phyloP scores from a whole-genome alignment of 2,888 invertebrate species.

The Lochmaea capreae region DNA sequence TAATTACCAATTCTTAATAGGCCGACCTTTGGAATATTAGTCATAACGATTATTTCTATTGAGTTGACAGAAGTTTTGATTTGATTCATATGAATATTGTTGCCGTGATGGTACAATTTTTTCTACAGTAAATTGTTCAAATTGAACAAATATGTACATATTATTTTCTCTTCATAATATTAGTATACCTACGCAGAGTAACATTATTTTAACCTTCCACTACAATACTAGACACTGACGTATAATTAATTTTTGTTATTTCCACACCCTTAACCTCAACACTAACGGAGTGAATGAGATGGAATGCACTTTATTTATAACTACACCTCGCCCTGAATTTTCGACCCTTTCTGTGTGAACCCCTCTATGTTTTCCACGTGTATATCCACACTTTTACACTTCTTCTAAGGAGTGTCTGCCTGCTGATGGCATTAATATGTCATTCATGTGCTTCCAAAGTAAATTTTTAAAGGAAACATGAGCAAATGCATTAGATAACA shows the following conservation, averaged over 20 bases:
- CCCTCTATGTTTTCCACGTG: slow-evolving; percentile 33
- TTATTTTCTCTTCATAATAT: too few relatives aligned
- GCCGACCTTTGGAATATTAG: too few relatives aligned
- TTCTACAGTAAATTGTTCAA: too few relatives aligned
- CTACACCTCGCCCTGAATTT: slow-evolving; percentile 39
- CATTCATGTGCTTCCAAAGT: neutral
- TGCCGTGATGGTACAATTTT: too few relatives aligned
- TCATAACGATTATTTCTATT: too few relatives aligned
- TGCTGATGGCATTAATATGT: slow-evolving; percentile 21
- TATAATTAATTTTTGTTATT: slow-evolving; percentile 25
- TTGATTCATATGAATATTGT: too few relatives aligned
- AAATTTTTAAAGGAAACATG: neutral
- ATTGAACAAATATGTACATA: too few relatives aligned
- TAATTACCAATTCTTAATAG: too few relatives aligned
- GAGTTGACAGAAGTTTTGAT: too few relatives aligned
- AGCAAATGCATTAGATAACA: neutral
- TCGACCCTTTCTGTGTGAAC: slow-evolving; percentile 23
- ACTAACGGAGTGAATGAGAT: slow-evolving; percentile 15
- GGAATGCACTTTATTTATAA: slow-evolving; percentile 40
- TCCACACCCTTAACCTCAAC: slow-evolving; percentile 32
- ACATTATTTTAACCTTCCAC: slow-evolving; percentile 4
- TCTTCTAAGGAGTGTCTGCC: slow-evolving; percentile 30
- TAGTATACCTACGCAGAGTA: neutral
- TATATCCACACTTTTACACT: slow-evolving; percentile 14
- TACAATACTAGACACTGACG: neutral